Evolutionary conservation across 2,113 vertebrate genomes (phyloP).

Genomic region (Alligator mississippiensis): DNA sequence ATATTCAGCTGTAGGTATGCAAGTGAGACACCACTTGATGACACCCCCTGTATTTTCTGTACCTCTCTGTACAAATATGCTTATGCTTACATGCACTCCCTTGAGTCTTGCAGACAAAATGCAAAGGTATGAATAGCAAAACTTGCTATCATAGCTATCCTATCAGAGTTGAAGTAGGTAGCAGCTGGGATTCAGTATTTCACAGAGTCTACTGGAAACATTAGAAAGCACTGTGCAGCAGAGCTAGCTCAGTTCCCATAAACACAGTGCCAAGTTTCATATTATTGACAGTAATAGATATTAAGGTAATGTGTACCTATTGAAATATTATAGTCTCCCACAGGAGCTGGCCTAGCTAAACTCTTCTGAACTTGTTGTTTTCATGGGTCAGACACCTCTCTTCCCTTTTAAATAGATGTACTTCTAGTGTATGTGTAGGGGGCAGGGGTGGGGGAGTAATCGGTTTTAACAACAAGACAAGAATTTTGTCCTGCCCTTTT

Average conservation of each 20-base stretch:
- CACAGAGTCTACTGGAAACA: neutral
- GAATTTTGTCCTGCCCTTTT: neutral
- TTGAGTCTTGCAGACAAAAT: neutral
- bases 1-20: neutral
- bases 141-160: neutral
- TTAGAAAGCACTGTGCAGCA: neutral
- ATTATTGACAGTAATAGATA: neutral
- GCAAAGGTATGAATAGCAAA: neutral
- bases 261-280: neutral
- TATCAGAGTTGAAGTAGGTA: neutral
- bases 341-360: neutral
- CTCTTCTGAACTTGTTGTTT: neutral
- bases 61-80: neutral
- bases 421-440: neutral
- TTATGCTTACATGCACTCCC: accelerated
- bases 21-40: too few relatives aligned
- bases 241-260: neutral
- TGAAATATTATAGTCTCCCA: neutral
- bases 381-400: neutral
- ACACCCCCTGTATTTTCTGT: neutral
- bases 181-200: neutral
- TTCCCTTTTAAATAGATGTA: accelerated
- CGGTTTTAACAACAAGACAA: neutral
- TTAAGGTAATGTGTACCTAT: neutral
- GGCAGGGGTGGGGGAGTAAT: neutral